Evolutionary conservation across 2,888 invertebrate genomes (phyloP).

Genomic region (Mactromeris polynyma): DNA sequence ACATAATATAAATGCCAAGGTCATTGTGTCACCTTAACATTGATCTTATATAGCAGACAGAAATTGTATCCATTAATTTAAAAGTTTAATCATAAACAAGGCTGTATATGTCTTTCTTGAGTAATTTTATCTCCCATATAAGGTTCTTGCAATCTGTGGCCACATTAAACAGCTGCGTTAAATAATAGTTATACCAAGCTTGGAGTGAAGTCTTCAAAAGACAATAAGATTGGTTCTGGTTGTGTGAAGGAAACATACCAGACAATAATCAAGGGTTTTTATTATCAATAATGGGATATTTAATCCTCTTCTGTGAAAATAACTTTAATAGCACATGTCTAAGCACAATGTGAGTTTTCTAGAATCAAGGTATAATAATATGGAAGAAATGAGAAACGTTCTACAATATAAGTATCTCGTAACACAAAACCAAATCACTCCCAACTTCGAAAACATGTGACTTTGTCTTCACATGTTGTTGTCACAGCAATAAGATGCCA

Average conservation of each 20-base stretch:
- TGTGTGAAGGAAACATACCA: neutral
- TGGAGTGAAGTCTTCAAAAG: neutral
- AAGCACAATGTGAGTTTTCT: neutral
- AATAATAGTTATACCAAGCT: neutral
- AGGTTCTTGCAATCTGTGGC: neutral
- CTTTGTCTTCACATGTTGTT: neutral
- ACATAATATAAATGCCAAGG: no score
- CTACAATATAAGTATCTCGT: neutral
- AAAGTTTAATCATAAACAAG: no score
- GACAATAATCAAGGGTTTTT: neutral
- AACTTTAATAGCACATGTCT: slow-evolving; percentile 3
- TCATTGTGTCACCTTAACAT: no score
- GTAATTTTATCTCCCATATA: no score
- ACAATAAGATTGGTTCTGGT: neutral
- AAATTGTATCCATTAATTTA: no score
- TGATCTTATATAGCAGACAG: no score
- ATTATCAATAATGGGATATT: neutral
- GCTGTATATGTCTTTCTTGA: no score
- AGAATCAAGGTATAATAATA: neutral
- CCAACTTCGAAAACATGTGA: neutral
- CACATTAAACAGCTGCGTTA: neutral
- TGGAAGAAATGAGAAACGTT: neutral
- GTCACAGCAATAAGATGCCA: neutral
- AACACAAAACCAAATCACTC: neutral
- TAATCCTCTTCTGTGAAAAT: neutral